phyloP scores from a whole-genome alignment of 2,888 invertebrate genomes.

The Osedax frankpressi region DNA sequence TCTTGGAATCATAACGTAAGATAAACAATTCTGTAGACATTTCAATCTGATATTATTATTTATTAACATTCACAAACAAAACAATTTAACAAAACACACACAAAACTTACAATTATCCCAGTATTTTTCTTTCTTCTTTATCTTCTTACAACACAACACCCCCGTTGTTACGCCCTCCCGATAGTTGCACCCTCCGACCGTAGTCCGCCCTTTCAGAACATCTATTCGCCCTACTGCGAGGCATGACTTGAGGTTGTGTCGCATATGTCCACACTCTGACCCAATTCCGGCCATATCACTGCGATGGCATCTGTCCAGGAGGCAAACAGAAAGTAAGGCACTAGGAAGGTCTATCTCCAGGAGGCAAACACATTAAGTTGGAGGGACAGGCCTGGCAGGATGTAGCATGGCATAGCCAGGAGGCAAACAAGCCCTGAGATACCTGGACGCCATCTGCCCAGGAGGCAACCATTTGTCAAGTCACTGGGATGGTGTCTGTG shows the following conservation, averaged over 20 bases:
- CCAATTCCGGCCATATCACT: constrained; percentile 37
- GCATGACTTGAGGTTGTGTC: constrained; percentile 33
- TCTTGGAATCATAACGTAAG: not conserved
- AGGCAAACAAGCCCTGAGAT: constrained; percentile 6
- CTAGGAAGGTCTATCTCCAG: constrained; percentile 5
- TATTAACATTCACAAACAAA: not conserved
- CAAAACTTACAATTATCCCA: constrained; percentile 3
- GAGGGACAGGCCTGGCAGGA: not conserved
- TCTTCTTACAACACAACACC: constrained; percentile 35
- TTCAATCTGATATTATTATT: not conserved
- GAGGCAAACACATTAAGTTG: constrained; percentile 6
- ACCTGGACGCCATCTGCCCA: not conserved
- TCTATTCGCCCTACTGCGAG: constrained; percentile 38
- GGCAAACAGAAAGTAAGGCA: constrained; percentile 4
- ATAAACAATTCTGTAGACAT: not conserved
- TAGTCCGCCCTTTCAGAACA: constrained; percentile 25
- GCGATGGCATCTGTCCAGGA: constrained; percentile 13
- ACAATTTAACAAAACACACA: not conserved
- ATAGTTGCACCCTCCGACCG: constrained; percentile 26
- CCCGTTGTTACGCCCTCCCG: constrained; percentile 33
- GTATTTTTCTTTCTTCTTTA: constrained; percentile 5
- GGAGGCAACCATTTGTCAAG: constrained; percentile 5
- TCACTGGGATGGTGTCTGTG: constrained; percentile 9
- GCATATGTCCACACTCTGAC: constrained; percentile 32
- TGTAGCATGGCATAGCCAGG: not conserved